Evolutionary conservation across 2,888 invertebrate species (phyloP), one percentile per base, ranked within the genome.

Genomic region (Macropis europaea): DNA sequence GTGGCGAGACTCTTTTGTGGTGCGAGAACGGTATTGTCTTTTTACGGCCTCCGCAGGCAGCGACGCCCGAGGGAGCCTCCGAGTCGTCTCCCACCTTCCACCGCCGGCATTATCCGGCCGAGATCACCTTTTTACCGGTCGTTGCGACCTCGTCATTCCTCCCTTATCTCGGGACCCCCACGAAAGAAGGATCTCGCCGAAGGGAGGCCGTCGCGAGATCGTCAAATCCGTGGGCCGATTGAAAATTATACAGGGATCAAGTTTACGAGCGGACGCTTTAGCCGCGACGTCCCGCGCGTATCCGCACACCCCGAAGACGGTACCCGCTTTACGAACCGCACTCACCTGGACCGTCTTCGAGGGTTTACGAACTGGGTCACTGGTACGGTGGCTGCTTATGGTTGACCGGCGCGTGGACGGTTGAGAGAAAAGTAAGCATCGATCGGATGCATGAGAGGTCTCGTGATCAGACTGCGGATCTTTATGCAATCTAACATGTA

Each of bases 191-290:
- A 57, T 57, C 50, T 30, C 9, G 50, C 24, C 71, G 68, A 70
- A 79, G 66, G 71, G 61, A 32, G 54, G 53, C 81, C 85, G 83
- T 87, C 89, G 88, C 88, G 89, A 87, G 89, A 84, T 89, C 89
- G 88, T 89, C 89, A 90, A 90, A 89, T 89, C 87, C 89, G 82
- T 61, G 76, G 83, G 83, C 79, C 89, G 88, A 90, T 90, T 90
- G 89, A 90, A 90, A 90, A 90, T 90, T 90, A 89, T 90, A 89
- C 90, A 89, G 88, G 89, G 89, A 90, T 90, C 88, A 88, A 84
- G 85, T 89, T 90, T 90, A 90, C 87, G 90, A 89, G 83, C 85
- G 79, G 73, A 72, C 80, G 84, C 84, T 86, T 84, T 82, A 84
- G 82, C 82, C 77, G 54, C 76, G 79, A 77, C 82, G 83, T 83